Base-by-base conservation (phyloP, 1,140 invertebrate species). In the Drosophila pachea region DNA sequence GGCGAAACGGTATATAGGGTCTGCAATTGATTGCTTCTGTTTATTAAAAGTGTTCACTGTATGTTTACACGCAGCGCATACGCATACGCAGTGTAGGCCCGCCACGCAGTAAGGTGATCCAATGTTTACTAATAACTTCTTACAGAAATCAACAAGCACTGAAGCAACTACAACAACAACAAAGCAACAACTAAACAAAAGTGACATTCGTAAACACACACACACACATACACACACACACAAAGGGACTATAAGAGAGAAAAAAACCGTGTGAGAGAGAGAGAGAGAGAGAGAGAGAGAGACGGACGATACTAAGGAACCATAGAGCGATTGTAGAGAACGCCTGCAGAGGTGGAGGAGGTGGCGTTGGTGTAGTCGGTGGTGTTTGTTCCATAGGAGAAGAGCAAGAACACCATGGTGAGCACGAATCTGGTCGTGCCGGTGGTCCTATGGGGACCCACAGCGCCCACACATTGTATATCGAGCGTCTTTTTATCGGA, bases 401-500 rank as follows among this genome's bases (percentile, higher is more conserved):
- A 22, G 22, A 22, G 22, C 22, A 3, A 22, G 11, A 43, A n/a
- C 31, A 11, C 43, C 61, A 96, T 96, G 95, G 94, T 95, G 32
- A 94, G 94, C 52, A 95, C 93, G 72, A 98, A 96, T 91, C 92
- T 99, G 49, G 97, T 99, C 49, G 96, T 99, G 47, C 98, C 98
- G 0, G 95, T 99, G 74, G 97, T 99, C 52, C 90, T 99, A 43
- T 99, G 98, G 98, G 98, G 98, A 7, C 95, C 95, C 79, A 93
- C 95, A 88, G 94, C 98, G 14, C 98, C 98, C 8, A 97, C 97
- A 7, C 98, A 99, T 90, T 98, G 97, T 89, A 97, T 99, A 64
- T 98, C 97, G 4, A 95, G 96, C 66, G 93, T 99, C 62, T 95
- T 96, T 84, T 91, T 99, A 52, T 98, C 98, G 4, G 92, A 94